These are phyloP conservation scores for Lophius piscatorius DNA, from an alignment of 2,113 vertebrate genomes.

Conservation along the genomic window DNA sequence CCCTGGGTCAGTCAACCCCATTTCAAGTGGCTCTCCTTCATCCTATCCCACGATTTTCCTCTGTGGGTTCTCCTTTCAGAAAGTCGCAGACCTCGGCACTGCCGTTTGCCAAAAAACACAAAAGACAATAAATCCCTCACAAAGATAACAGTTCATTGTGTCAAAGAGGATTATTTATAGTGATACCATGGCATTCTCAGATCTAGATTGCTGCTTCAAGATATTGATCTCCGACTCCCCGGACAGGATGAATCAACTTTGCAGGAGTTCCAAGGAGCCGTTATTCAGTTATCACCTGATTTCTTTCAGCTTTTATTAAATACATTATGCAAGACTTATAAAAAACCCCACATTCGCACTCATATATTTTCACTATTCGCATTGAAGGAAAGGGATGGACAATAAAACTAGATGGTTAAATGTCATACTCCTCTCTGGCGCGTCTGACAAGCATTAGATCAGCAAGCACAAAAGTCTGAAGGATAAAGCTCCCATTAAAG, in stretches of 20 bases:
- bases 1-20: slow-evolving; percentile 74
- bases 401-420: slow-evolving; percentile 60
- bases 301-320: slow-evolving; percentile 15
- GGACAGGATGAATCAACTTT: slow-evolving; percentile 28
- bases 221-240: slow-evolving; percentile 20
- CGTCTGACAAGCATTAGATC: slow-evolving; percentile 62
- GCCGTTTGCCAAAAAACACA: slow-evolving; percentile 55
- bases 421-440: slow-evolving; percentile 46
- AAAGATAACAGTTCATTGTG: slow-evolving; percentile 54
- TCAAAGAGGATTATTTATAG: slow-evolving; percentile 69
- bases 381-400: slow-evolving; percentile 51
- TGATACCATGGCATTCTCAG: slow-evolving; percentile 43
- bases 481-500: slow-evolving; percentile 70
- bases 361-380: slow-evolving; percentile 45
- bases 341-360: slow-evolving; percentile 25
- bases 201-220: slow-evolving; percentile 49
- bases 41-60: slow-evolving; percentile 66
- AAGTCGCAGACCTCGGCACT: slow-evolving; percentile 46
- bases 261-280: not conserved
- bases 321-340: slow-evolving; percentile 18
- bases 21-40: slow-evolving; percentile 74
- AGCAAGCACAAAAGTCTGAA: slow-evolving; percentile 64
- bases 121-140: slow-evolving; percentile 64
- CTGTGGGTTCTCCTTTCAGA: slow-evolving; percentile 51
- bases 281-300: slow-evolving; percentile 43